These are phyloP conservation scores for Patella pellucida DNA, from an alignment of 2,888 invertebrate species.

Conservation along the genomic window DNA sequence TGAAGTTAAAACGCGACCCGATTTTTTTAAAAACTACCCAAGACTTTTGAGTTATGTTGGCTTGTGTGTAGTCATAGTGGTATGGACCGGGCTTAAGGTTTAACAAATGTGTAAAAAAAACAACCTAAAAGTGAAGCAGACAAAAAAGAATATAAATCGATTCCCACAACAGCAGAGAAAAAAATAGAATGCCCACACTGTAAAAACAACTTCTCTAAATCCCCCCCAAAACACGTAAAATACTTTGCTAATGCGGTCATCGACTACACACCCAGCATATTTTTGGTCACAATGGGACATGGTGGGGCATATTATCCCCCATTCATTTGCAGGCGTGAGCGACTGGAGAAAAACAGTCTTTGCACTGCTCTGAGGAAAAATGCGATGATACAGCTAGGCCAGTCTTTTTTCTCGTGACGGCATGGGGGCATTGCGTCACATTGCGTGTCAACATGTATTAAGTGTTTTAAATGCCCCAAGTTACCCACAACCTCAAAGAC, in stretches of 20 bases:
- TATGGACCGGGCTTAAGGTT: too few species aligned
- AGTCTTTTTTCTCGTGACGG: background rate
- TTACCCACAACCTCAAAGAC: background rate
- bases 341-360: background rate
- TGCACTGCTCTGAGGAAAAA: background rate
- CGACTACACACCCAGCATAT: background rate
- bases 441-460: background rate
- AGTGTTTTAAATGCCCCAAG: background rate
- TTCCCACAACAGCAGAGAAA: background rate
- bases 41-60: too few species aligned
- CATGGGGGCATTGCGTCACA: background rate
- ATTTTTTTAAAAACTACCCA: too few species aligned
- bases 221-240: background rate
- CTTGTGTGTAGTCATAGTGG: too few species aligned
- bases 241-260: background rate
- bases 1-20: too few species aligned
- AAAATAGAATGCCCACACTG: background rate
- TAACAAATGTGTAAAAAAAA: too few species aligned
- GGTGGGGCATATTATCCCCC: background rate
- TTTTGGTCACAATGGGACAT: background rate
- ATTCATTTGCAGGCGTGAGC: background rate
- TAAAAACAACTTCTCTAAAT: background rate
- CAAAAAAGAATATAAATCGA: too few species aligned
- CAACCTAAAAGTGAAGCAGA: too few species aligned
- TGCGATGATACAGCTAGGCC: background rate